Evolutionary conservation across 2,888 invertebrate species (phyloP), one percentile per base, ranked within the genome.

Genomic region (Trilocha varians): DNA sequence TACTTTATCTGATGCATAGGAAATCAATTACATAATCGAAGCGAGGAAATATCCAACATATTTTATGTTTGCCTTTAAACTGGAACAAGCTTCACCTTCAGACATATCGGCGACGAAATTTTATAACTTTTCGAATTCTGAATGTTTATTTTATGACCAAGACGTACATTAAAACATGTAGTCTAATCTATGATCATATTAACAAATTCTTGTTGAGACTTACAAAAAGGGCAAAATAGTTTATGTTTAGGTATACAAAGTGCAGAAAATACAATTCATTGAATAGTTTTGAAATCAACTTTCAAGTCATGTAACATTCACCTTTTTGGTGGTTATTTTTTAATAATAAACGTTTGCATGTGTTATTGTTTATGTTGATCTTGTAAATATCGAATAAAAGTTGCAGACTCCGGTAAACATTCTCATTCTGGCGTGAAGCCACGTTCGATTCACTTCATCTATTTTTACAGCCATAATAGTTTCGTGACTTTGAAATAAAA

Each of bases 61-160:
- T 25, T n/a, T n/a, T 66, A 48, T 55, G 55, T 60, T 66, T 56
- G 53, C 55, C 55, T 59, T 62, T 58, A 50, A 62, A 57, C 58
- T 57, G 57, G 49, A 55, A 68, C 66, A 62, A 54, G 70, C n/a
- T 70, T 71, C 57, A 58, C 71, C 70, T 75, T 73, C 71, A 80
- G 80, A 78, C 78, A 49, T 74, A 67, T 48, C 65, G 78, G 79
- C 78, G 77, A 52, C 68, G 45, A 42, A 45, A 36, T 11, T 18
- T 18, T 25, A 25, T 25, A 25, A 25, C 8, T 25, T 11, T 25
- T 3, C 25, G 25, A 25, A 25, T 25, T 11, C 6, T 9, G 25
- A 25, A 25, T 25, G 25, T 25, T 25, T 25, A 11, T 3, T 25
- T 25, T 25, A 25, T 25, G 8, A n/a, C n/a, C n/a, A n/a, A n/a